Base-by-base conservation (phyloP, 1,140 invertebrate species). In the Lucilia cuprina region DNA sequence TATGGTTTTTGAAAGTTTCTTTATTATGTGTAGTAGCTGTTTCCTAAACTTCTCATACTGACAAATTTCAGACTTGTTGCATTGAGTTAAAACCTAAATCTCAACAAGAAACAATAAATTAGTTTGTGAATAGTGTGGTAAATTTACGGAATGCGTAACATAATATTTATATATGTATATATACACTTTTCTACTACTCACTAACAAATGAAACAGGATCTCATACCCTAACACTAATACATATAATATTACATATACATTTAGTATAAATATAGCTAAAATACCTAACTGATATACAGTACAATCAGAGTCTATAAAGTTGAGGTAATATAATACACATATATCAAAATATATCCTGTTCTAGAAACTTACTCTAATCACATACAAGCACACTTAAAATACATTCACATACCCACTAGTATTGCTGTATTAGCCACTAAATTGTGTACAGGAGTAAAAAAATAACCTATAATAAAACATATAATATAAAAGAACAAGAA, bases 51-150 rank as follows among this genome's bases (percentile, higher is more conserved):
- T 21, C 65, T 21, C 65, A 70, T 70, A 19, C 65, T 70, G 47
- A 80, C 77, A 80, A 80, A 80, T 80, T 80, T 80, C 77, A 49
- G 19, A 80, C 77, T 80, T 80, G 77, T 80, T 80, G 77, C 77
- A 80, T 80, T 80, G 19, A 70, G n/a, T 70, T 80, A 80, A 80
- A 80, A 21, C 77, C 77, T 80, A 80, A 80, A 80, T 80, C 77
- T 80, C 77, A 80, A 80, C 77, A 80, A 49, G 47, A 80, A 80
- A 80, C 77, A 80, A 80, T 80, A 80, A 80, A 80, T 80, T 80
- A 49, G 77, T 80, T 49, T 41, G n/a, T 80, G 41, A 49, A 21
- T 21, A 70, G 65, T 70, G 65, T 70, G 65, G 65, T 70, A 70
- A 70, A 21, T 70, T 70, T 70, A 70, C 65, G 65, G 65, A 70